Conservation (phyloP, 2,113 vertebrate genomes). For the Salvelinus namaycush region DNA sequence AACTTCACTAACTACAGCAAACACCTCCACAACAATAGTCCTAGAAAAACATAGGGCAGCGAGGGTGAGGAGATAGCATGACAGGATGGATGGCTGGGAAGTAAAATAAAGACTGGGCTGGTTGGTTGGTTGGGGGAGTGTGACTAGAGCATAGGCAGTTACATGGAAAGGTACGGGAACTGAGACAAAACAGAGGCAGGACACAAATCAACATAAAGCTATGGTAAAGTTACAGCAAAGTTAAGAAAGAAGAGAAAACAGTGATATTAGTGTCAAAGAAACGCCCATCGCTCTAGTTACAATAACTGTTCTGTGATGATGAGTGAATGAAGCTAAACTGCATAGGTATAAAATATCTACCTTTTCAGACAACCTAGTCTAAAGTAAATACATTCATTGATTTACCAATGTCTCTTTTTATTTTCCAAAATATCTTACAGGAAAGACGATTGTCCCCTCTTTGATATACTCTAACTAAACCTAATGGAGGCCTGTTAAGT, state of each 20-base stretch:
- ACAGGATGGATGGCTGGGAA: neutral
- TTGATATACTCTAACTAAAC: neutral
- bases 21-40: neutral
- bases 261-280: slow-evolving; percentile 64
- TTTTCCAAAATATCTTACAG: neutral
- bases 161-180: slow-evolving; percentile 86
- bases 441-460: neutral
- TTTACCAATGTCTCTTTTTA: neutral
- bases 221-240: slow-evolving; percentile 70
- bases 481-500: neutral
- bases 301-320: neutral
- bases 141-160: too few species aligned
- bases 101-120: neutral
- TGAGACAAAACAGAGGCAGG: slow-evolving; percentile 93
- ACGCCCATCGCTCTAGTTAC: neutral
- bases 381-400: neutral
- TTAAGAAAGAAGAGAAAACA: slow-evolving; percentile 64
- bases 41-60: neutral
- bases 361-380: neutral
- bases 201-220: slow-evolving; percentile 96
- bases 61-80: neutral
- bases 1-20: neutral
- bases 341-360: neutral
- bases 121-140: too few species aligned
- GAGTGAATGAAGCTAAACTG: neutral